Conservation (phyloP, 2,797 vertebrate species). For the Mormyrops attenuatus region DNA sequence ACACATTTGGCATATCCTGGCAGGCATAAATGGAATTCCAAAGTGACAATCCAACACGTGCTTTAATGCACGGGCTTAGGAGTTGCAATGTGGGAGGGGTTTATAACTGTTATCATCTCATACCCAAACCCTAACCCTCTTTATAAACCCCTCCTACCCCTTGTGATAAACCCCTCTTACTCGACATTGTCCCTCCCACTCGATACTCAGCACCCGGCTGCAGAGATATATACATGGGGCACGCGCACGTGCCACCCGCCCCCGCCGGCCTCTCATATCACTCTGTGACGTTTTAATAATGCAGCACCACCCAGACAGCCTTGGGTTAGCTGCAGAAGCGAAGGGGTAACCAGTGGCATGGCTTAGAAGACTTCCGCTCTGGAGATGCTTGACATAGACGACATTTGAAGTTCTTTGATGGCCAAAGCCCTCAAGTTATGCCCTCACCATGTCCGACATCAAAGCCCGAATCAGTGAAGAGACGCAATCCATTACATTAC, state of each 20-base stretch:
- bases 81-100: neutral
- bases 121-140: neutral
- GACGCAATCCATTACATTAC: neutral
- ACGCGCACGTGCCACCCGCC: neutral
- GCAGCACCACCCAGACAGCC: neutral
- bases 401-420: constrained; percentile 44
- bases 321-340: neutral
- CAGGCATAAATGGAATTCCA: neutral
- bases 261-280: neutral
- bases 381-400: neutral
- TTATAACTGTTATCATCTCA: neutral
- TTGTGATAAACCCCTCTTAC: neutral
- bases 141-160: neutral
- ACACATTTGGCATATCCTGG: neutral
- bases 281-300: constrained; percentile 2
- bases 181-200: neutral
- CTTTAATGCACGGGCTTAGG: neutral
- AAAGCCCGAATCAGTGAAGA: neutral
- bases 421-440: neutral
- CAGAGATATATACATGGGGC: neutral
- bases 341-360: neutral
- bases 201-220: neutral
- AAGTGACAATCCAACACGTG: neutral
- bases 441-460: neutral
- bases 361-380: neutral